These are phyloP conservation scores for Ceriagrion tenellum DNA, from an alignment of 2,888 invertebrate genomes.

Conservation along the genomic window DNA sequence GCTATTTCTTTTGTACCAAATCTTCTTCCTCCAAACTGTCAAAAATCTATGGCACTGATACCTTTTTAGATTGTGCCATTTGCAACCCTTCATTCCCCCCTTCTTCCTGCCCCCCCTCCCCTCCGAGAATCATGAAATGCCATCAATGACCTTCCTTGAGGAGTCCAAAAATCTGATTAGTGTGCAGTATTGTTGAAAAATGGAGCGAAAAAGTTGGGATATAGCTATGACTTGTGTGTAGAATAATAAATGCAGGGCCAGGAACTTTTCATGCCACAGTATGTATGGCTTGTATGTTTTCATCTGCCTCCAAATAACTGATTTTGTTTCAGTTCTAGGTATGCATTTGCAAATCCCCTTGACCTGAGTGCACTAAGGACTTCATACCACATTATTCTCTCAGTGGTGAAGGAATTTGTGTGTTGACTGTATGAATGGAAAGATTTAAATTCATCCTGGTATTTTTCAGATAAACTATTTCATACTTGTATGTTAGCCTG, in stretches of 20 bases:
- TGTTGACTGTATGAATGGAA: slow-evolving; percentile 61
- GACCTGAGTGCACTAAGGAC: slow-evolving; percentile 70
- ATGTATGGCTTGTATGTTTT: slow-evolving; percentile 59
- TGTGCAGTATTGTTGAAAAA: slow-evolving; percentile 68
- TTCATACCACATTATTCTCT: slow-evolving; percentile 55
- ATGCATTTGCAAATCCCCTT: slow-evolving; percentile 71
- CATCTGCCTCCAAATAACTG: slow-evolving; percentile 66
- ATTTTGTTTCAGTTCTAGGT: slow-evolving; percentile 68
- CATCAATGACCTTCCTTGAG: slow-evolving; percentile 56
- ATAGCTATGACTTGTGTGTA: slow-evolving; percentile 64
- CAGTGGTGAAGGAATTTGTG: slow-evolving; percentile 64
- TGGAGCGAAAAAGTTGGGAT: slow-evolving; percentile 51
- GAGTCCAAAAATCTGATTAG: slow-evolving; percentile 57
- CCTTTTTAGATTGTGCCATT: slow-evolving; percentile 38
- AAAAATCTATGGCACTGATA: slow-evolving; percentile 37
- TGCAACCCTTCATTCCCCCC: background rate
- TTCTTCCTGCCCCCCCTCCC: background rate
- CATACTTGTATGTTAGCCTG: slow-evolving; percentile 71
- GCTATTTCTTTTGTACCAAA: slow-evolving; percentile 55
- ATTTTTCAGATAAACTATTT: slow-evolving; percentile 69
- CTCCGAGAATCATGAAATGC: slow-evolving; percentile 15
- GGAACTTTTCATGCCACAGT: slow-evolving; percentile 67
- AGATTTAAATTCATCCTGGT: slow-evolving; percentile 66
- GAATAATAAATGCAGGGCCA: slow-evolving; percentile 67
- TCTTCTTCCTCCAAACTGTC: slow-evolving; percentile 60